A percentile compares a stretch with the other conserved stretches of the same genome.
Evolutionary conservation across 1,140 invertebrate genomes (phyloP).

Genomic region (Cherax quadricarinatus): DNA sequence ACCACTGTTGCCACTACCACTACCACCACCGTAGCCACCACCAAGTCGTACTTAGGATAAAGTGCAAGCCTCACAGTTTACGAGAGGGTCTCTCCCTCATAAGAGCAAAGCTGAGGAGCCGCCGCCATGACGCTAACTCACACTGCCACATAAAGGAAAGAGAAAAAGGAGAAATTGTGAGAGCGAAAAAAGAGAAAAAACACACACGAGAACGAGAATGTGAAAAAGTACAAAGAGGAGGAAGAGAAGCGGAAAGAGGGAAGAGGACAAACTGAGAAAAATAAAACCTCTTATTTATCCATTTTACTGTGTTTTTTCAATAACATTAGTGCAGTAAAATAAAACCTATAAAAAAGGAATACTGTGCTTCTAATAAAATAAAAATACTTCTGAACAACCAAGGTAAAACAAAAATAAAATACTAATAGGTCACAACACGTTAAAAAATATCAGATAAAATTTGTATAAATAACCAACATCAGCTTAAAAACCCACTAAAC

Average conservation of each 20-base stretch:
- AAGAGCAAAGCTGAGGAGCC: background rate
- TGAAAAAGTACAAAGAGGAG: background rate
- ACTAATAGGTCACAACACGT: too few species aligned
- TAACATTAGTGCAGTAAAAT: too few species aligned
- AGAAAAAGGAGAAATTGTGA: background rate
- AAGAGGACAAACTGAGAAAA: background rate
- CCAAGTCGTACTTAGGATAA: background rate
- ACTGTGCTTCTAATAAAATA: too few species aligned
- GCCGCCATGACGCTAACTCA: background rate
- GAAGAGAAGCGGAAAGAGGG: background rate
- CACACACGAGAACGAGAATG: background rate
- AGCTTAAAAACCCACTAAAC: too few species aligned
- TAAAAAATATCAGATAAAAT: too few species aligned
- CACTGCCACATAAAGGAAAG: background rate
- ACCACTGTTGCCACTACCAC: background rate
- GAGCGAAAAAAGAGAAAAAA: background rate
- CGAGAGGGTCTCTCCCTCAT: background rate
- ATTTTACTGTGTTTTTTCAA: too few species aligned
- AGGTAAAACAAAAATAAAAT: too few species aligned
- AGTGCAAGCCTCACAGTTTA: background rate
- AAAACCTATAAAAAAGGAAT: too few species aligned
- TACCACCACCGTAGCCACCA: background rate
- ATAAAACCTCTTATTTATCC: background rate
- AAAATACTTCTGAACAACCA: too few species aligned
- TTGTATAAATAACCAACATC: too few species aligned